Evolutionary conservation across 2,797 vertebrate species (phyloP), one percentile per base, ranked within the genome.

Genomic region (Gastrophryne carolinensis): DNA sequence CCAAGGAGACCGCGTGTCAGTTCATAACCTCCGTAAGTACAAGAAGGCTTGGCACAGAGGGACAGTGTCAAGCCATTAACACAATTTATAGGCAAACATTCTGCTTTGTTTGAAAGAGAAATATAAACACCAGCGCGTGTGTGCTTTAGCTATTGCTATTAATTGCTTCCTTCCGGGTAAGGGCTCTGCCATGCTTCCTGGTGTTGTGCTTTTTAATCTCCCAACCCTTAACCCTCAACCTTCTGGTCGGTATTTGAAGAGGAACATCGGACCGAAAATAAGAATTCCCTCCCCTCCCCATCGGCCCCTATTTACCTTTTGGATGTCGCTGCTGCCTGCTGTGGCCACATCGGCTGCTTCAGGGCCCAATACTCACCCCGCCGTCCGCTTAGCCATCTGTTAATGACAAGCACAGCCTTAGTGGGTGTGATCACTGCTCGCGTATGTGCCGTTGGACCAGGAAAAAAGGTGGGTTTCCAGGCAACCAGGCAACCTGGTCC

Each of bases 1-100:
- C 80, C 74, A 88, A 15, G 9, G 56, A n/a, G 11, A 15, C 65
- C 37, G 50, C 17, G 35, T 2, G 30, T 19, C 7, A 73, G 12
- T 41, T 60, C 39, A 50, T 5, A 3, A 32, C 7, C 54, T 27
- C 4, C 41, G 15, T 11, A 30, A 7, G 8, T 9, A 47, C 26
- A 44, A 8, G 8, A 23, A 29, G 13, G 19, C 12, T 7, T 32
- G 39, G 34, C 56, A 58, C 10, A 9, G n/a, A 4, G 15, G 27
- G 11, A 58, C 3, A 32, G 44, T 29, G 2, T 70, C 26, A n/a
- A 37, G 64, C 47, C 26, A 23, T 50, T 53, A 49, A 30, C 29
- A 34, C 47, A 6, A 13, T 23, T 10, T 50, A 52, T 41, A 47
- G 15, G 32, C 19, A 37, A 52, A 19, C 30, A 24, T 50, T 24